Conservation (phyloP, 2,888 invertebrate species). For the Philhelius pedissequus region DNA sequence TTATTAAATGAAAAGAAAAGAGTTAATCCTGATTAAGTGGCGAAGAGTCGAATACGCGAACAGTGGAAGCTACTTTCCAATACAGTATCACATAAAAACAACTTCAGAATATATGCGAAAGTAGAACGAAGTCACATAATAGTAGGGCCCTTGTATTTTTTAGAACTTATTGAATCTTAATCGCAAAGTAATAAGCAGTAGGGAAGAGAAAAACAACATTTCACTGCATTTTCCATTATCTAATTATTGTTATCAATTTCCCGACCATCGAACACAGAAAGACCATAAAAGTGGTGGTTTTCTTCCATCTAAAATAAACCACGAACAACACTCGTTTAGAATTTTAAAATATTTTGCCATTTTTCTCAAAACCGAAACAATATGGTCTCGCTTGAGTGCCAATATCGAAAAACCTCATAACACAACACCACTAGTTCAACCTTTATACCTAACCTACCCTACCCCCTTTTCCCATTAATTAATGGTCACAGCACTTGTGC, state of each 20-base stretch:
- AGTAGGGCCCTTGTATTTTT: too few species aligned
- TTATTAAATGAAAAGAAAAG: too few species aligned
- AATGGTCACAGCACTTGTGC: conserved; percentile 46
- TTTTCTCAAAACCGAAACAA: conserved; percentile 21
- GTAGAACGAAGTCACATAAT: too few species aligned
- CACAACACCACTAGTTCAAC: conserved; percentile 11
- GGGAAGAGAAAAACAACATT: background rate
- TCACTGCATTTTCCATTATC: background rate
- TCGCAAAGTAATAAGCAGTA: background rate
- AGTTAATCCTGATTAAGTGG: too few species aligned
- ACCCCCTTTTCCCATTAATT: conserved; percentile 29
- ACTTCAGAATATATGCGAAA: too few species aligned
- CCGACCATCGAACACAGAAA: background rate
- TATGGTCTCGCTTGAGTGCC: conserved; percentile 33
- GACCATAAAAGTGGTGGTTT: background rate
- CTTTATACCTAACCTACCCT: background rate
- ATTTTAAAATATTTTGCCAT: conserved; percentile 29
- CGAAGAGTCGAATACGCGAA: too few species aligned
- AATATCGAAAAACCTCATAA: conserved; percentile 6
- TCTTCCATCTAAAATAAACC: background rate
- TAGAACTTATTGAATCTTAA: background rate
- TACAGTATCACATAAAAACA: too few species aligned
- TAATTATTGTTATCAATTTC: background rate
- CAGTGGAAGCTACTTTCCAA: too few species aligned
- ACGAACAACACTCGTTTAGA: background rate